These are phyloP conservation scores for Hyles vespertilio DNA, from an alignment of 1,140 invertebrate species.

Conservation along the genomic window DNA sequence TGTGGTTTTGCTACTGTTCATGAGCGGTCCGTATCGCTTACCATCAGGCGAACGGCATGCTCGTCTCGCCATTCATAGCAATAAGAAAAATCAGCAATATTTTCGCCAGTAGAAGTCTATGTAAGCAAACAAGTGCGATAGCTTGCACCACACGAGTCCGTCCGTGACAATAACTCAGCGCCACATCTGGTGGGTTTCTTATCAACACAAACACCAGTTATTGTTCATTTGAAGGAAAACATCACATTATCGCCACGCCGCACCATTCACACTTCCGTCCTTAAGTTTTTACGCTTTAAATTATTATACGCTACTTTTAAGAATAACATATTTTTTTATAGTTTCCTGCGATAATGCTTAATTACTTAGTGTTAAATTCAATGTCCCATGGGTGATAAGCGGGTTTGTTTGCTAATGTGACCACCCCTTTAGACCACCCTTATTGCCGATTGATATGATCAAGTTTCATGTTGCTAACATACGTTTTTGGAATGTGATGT, in stretches of 20 bases:
- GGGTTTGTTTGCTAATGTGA: too few relatives aligned
- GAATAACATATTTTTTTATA: slow-evolving; percentile 31
- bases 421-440: too few relatives aligned
- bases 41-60: too few relatives aligned
- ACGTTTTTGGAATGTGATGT: too few relatives aligned
- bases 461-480: too few relatives aligned
- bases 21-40: too few relatives aligned
- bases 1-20: too few relatives aligned
- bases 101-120: background rate
- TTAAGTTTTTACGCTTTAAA: slow-evolving; percentile 48
- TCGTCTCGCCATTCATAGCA: too few relatives aligned
- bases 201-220: slow-evolving; percentile 59
- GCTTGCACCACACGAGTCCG: slow-evolving; percentile 14
- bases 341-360: slow-evolving; percentile 39
- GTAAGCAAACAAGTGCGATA: slow-evolving; percentile 12
- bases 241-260: slow-evolving; percentile 42
- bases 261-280: slow-evolving; percentile 53
- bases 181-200: slow-evolving; percentile 61
- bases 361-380: slow-evolving; percentile 14
- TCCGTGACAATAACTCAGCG: slow-evolving; percentile 20
- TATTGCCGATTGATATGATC: too few relatives aligned
- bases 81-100: too few relatives aligned
- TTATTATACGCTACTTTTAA: slow-evolving; percentile 38
- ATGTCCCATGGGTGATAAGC: slow-evolving; percentile 16
- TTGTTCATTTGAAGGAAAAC: slow-evolving; percentile 61